Conservation (phyloP, 2,797 vertebrate species). For the Schizothorax lantsangensis region DNA sequence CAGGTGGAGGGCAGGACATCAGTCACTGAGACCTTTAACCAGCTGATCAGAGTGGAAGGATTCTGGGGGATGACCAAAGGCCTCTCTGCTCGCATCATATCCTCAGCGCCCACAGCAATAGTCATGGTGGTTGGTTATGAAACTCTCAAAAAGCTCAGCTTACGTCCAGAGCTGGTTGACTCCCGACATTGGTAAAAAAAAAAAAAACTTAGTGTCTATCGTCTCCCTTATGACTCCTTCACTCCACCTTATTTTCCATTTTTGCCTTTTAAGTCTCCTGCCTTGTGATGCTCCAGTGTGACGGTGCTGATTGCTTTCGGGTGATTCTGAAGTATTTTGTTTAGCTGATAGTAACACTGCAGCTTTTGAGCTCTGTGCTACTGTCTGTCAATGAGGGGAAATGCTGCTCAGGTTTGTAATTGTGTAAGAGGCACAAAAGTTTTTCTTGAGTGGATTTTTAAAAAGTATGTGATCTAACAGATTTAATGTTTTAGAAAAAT, state of each 20-base stretch:
- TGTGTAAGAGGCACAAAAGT: constrained; percentile 2
- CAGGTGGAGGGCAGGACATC: constrained; percentile 94
- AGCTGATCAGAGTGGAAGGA: constrained; percentile 92
- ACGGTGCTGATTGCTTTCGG: constrained; percentile 36
- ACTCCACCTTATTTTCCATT: constrained; percentile 18
- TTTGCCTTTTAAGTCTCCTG: constrained; percentile 54
- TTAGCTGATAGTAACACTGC: not conserved
- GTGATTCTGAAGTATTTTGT: constrained; percentile 1
- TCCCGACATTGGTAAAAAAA: constrained; percentile 91
- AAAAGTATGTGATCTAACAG: constrained; percentile 19
- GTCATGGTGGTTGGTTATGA: constrained; percentile 97
- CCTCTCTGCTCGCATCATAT: constrained; percentile 95
- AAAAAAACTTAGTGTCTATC: constrained; percentile 7
- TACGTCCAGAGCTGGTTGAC: constrained; percentile 93
- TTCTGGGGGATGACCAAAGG: constrained; percentile 96
- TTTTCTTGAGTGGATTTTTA: not conserved
- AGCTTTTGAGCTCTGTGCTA: constrained; percentile 12
- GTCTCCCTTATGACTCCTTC: constrained; percentile 9
- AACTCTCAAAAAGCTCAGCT: constrained; percentile 94
- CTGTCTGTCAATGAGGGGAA: constrained; percentile 3
- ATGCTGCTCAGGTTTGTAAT: constrained; percentile 43
- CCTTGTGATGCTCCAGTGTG: constrained; percentile 53
- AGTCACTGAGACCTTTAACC: constrained; percentile 89
- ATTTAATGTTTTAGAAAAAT: constrained; percentile 18
- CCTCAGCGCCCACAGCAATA: constrained; percentile 92